Conservation (phyloP, 2,113 vertebrate genomes). For the Plestiodon gilberti region DNA sequence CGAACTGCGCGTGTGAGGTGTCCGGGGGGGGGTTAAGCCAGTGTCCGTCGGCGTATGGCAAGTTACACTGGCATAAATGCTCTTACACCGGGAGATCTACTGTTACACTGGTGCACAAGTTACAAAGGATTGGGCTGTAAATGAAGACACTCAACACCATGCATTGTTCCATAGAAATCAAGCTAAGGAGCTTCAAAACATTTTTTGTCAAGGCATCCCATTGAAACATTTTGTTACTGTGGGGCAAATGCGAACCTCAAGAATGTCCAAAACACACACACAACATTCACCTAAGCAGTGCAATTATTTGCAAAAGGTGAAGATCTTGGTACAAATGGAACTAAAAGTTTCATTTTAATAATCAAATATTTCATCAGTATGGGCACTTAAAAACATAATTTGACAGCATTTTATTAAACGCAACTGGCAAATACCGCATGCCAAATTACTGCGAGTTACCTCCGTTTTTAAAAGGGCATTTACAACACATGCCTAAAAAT, state of each 20-base stretch:
- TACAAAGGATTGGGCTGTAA: no score
- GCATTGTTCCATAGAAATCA: neutral
- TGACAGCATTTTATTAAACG: constrained; percentile 22
- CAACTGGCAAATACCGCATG: constrained; percentile 14
- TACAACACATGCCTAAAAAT: neutral
- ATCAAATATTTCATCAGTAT: neutral
- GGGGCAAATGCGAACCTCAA: neutral
- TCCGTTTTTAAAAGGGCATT: constrained; percentile 12
- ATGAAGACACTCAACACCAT: neutral
- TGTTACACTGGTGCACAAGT: no score
- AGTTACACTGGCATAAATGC: no score
- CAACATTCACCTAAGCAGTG: neutral
- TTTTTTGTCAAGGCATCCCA: neutral
- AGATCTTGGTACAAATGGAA: neutral
- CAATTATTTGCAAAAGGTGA: constrained; percentile 15
- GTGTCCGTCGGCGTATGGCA: no score
- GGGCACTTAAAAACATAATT: neutral
- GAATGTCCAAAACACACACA: neutral
- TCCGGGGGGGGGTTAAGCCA: no score
- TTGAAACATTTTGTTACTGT: neutral
- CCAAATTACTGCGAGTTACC: neutral
- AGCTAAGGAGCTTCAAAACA: neutral
- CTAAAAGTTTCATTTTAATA: neutral
- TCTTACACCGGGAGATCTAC: no score
- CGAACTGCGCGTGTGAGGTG: no score